Evolutionary conservation across 2,113 vertebrate species (phyloP).

Genomic region (Naja naja): DNA sequence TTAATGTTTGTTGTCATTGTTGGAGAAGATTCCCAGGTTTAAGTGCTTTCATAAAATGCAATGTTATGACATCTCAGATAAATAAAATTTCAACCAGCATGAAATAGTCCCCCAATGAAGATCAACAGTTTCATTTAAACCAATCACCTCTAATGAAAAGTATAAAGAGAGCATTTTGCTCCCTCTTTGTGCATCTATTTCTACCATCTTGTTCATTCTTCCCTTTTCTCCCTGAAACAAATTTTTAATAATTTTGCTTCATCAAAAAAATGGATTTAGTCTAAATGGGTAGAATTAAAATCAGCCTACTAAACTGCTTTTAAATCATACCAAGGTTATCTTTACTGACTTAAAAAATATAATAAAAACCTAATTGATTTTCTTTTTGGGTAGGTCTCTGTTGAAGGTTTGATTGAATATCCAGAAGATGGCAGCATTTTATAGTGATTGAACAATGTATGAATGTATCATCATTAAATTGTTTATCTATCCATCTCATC

Average conservation of each 20-base stretch:
- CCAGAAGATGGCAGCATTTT: slow-evolving; percentile 61
- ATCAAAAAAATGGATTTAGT: neutral
- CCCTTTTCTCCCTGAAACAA: neutral
- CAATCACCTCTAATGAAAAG: neutral
- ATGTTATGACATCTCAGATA: neutral
- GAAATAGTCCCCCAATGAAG: slow-evolving; percentile 13
- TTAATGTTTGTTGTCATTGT: neutral
- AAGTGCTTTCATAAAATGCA: neutral
- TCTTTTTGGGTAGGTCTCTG: neutral
- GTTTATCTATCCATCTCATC: neutral
- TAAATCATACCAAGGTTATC: neutral
- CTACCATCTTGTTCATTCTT: neutral
- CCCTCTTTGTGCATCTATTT: neutral
- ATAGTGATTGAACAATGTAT: slow-evolving; percentile 31
- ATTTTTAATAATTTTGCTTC: neutral
- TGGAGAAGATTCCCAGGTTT: neutral
- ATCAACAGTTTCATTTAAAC: neutral
- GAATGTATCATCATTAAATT: neutral
- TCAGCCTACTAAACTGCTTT: neutral
- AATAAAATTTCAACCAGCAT: neutral
- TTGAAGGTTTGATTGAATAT: slow-evolving; percentile 19
- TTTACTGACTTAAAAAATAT: neutral
- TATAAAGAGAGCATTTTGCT: neutral
- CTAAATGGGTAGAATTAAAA: neutral
- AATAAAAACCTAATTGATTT: neutral